Percentiles rank a stretch among this genome's conserved stretches.
phyloP scores from a whole-genome alignment of 2,888 invertebrate species.

The Cosmia pyralina region DNA sequence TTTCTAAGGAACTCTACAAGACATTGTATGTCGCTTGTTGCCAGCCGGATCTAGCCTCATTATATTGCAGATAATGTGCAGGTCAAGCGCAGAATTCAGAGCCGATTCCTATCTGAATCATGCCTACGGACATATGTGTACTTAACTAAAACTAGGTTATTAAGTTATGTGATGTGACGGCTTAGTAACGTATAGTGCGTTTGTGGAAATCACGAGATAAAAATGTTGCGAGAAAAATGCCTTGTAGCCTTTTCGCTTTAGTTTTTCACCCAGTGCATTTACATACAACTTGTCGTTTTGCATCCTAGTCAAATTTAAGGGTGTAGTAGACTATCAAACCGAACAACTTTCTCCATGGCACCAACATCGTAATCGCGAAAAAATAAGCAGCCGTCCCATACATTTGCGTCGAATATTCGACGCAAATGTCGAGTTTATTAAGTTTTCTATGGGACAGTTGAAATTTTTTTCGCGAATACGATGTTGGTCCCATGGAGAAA shows the following conservation, averaged over 20 bases:
- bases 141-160: no score
- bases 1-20: conserved; percentile 62
- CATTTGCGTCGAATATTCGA: no score
- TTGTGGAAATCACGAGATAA: background rate
- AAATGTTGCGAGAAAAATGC: background rate
- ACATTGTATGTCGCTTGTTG: conserved; percentile 71
- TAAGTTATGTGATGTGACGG: background rate
- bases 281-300: no score
- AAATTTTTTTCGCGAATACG: no score
- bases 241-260: background rate
- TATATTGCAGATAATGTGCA: conserved; percentile 70
- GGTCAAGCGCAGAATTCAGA: conserved; percentile 73
- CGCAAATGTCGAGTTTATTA: no score
- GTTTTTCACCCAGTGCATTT: background rate
- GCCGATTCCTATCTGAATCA: conserved; percentile 57
- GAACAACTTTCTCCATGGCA: no score
- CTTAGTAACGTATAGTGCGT: background rate
- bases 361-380: no score
- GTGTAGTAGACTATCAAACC: no score
- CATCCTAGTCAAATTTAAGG: no score
- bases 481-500: no score
- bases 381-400: no score
- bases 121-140: conserved; percentile 19
- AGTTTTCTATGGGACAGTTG: no score
- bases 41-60: conserved; percentile 75